Conservation (phyloP, 2,888 invertebrate species). For the Escarpia spicata region DNA sequence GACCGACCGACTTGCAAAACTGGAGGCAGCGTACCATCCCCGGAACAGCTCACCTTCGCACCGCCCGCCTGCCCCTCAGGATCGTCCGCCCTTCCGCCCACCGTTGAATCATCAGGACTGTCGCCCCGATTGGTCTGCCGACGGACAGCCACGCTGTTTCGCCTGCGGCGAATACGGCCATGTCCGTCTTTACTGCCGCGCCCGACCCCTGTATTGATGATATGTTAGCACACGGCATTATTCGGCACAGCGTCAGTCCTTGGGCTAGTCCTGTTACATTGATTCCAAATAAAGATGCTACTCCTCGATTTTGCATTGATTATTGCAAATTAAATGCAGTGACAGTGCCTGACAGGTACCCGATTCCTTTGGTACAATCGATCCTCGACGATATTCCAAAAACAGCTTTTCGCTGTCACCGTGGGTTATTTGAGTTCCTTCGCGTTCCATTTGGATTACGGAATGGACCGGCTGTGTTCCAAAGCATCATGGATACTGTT, state of each 20-base stretch:
- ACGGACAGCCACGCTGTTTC: too few relatives aligned
- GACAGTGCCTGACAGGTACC: constrained; percentile 34
- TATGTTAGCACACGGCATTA: too few relatives aligned
- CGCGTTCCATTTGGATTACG: constrained; percentile 37
- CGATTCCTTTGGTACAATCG: constrained; percentile 37
- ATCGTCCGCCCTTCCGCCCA: too few relatives aligned
- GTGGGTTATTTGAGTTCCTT: constrained; percentile 35
- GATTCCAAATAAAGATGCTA: not conserved
- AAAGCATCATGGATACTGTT: constrained; percentile 33
- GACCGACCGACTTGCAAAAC: too few relatives aligned
- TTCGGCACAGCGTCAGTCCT: not conserved
- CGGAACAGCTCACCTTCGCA: not conserved
- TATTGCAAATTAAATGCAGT: constrained; percentile 29
- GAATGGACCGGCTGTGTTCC: constrained; percentile 37
- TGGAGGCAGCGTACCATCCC: too few relatives aligned
- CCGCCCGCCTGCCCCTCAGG: too few relatives aligned
- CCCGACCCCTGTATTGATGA: not conserved
- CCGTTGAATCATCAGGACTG: too few relatives aligned
- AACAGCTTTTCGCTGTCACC: constrained; percentile 35
- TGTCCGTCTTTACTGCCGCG: too few relatives aligned
- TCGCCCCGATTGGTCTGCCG: too few relatives aligned
- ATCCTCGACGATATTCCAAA: constrained; percentile 38
- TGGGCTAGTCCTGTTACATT: not conserved
- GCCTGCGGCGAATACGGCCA: too few relatives aligned
- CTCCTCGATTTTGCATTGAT: not conserved